Evolutionary conservation across 2,888 invertebrate species (phyloP), one percentile per base, ranked within the genome.

Genomic region (Aplocera efformata): DNA sequence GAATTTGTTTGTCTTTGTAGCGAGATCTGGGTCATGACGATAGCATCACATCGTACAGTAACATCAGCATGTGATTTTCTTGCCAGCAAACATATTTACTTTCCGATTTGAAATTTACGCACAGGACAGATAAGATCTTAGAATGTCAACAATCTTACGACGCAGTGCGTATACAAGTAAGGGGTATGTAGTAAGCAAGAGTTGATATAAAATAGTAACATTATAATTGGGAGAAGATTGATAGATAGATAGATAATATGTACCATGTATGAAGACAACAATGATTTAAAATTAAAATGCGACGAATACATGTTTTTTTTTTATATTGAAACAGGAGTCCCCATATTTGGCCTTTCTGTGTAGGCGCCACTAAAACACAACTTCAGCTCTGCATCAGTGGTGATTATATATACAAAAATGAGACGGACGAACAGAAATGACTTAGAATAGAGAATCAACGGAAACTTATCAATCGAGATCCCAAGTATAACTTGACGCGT

Each of bases 381-480:
- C n/a, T n/a, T n/a, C n/a, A n/a, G n/a, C n/a, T n/a, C n/a, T n/a
- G n/a, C n/a, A n/a, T n/a, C n/a, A n/a, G n/a, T n/a, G n/a, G n/a
- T 3, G 13, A 2, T 17, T 17, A 17, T 17, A 17, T 2, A 17
- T 17, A 3, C 13, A 17, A 17, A 61, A 50, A 53, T 51, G 25
- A 43, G 50, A 48, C 49, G 39, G 58, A 58, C 57, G 56, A 52
- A 55, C 48, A 50, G 46, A 53, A 49, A 43, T 42, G 40, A 46
- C 44, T 39, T 48, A 46, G 43, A 37, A 32, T 34, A 38, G 42
- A 49, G 33, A 44, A 49, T 56, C 53, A 46, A 64, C 71, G 73
- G 72, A 71, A 67, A 67, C 63, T 50, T 63, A 65, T 67, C 69
- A 63, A 65, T 63, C 54, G 58, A 59, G 61, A 61, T 55, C 57